These are phyloP conservation scores for Erpetoichthys calabaricus DNA, from an alignment of 2,797 vertebrate genomes.

Conservation along the genomic window DNA sequence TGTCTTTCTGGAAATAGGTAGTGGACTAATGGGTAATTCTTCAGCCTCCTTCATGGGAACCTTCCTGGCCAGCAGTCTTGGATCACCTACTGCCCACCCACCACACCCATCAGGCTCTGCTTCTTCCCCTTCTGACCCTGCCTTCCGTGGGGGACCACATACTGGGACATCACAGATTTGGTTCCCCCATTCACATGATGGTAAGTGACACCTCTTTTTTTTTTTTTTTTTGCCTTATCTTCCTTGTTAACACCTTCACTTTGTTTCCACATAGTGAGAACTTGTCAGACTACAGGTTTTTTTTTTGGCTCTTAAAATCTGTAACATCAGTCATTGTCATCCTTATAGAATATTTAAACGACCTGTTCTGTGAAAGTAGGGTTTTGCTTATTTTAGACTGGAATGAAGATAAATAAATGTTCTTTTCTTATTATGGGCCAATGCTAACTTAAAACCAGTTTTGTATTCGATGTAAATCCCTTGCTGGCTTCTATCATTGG, in stretches of 20 bases:
- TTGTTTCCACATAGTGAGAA: too few species aligned
- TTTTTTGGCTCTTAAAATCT: too few species aligned
- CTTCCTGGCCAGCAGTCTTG: conserved; percentile 85
- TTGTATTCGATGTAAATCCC: too few species aligned
- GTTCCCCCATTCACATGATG: conserved; percentile 94
- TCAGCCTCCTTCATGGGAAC: conserved; percentile 92
- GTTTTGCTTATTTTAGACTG: too few species aligned
- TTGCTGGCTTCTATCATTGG: too few species aligned
- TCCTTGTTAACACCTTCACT: conserved; percentile 3
- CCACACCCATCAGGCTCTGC: conserved; percentile 67
- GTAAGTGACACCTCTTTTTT: conserved; percentile 36
- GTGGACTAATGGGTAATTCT: conserved; percentile 83
- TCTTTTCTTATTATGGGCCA: too few species aligned
- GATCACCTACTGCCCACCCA: conserved; percentile 67
- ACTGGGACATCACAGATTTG: conserved; percentile 86
- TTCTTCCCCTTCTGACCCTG: conserved; percentile 75
- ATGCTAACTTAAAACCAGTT: too few species aligned
- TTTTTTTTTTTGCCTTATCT: neutral
- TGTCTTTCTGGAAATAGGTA: conserved; percentile 40
- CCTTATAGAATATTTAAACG: too few species aligned
- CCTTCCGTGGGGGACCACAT: conserved; percentile 76
- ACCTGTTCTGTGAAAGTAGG: too few species aligned
- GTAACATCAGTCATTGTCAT: too few species aligned
- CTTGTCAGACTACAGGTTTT: too few species aligned
- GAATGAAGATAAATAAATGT: too few species aligned